Conservation (phyloP, 2,888 invertebrate species). For the Hetaerina titia region DNA sequence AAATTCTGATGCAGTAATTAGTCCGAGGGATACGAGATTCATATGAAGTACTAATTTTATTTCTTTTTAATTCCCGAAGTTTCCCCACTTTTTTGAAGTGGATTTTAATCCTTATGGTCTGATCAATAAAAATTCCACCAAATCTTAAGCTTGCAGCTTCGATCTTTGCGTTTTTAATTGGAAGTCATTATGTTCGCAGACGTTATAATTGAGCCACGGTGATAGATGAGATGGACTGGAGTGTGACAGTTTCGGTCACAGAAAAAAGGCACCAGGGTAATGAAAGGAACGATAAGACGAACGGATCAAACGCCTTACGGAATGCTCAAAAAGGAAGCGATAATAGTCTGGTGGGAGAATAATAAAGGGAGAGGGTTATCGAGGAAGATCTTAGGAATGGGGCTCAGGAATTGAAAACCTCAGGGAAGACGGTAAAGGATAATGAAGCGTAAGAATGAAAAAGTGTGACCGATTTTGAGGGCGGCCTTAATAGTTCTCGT, state of each 20-base stretch:
- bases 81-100: no score
- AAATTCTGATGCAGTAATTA: no score
- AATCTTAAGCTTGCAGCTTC: no score
- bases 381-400: not conserved
- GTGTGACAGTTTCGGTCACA: not conserved
- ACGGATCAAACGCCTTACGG: not conserved
- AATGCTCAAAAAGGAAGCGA: not conserved
- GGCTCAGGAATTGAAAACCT: not conserved
- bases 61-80: no score
- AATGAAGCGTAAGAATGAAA: not conserved
- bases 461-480: not conserved
- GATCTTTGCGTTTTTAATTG: no score
- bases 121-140: no score
- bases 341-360: not conserved
- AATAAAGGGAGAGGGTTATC: not conserved
- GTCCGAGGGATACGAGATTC: no score
- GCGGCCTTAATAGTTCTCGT: not conserved
- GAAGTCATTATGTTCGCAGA: no score
- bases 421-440: not conserved
- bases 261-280: not conserved
- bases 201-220: not conserved
- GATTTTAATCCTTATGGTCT: no score
- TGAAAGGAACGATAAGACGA: not conserved
- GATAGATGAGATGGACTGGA: not conserved
- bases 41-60: no score